Evolutionary conservation across 1,140 invertebrate species (phyloP).

Genomic region (Gryon sp.): DNA sequence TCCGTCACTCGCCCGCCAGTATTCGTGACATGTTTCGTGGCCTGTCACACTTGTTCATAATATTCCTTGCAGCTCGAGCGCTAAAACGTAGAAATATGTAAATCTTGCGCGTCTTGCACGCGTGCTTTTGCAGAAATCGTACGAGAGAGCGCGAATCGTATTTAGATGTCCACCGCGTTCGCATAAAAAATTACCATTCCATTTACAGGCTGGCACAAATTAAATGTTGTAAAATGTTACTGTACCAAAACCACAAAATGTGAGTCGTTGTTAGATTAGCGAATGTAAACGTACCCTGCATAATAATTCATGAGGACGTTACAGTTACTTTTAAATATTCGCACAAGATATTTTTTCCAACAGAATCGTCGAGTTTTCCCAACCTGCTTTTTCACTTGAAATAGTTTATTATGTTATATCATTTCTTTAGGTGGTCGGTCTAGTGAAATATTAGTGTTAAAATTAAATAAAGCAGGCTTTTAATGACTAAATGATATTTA

Average conservation of each 20-base stretch:
- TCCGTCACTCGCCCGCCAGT: constrained; percentile 65
- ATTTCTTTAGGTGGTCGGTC: too few species aligned
- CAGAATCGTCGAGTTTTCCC: constrained; percentile 22
- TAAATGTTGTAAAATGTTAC: constrained; percentile 47
- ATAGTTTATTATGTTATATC: too few species aligned
- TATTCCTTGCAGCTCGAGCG: constrained; percentile 57
- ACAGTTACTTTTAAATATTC: constrained; percentile 22
- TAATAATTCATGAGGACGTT: constrained; percentile 20
- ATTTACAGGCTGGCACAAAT: constrained; percentile 43
- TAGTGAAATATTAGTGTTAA: not conserved
- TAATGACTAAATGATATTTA: too few species aligned
- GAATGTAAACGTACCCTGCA: constrained; percentile 22
- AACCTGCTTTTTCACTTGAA: too few species aligned
- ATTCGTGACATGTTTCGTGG: constrained; percentile 70
- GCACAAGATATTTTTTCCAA: too few species aligned
- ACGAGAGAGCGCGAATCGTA: constrained; percentile 24
- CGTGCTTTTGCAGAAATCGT: constrained; percentile 14
- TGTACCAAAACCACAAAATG: constrained; percentile 23
- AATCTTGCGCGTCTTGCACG: constrained; percentile 36
- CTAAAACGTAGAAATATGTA: constrained; percentile 56
- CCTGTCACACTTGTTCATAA: constrained; percentile 64
- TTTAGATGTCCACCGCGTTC: constrained; percentile 40
- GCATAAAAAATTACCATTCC: constrained; percentile 58
- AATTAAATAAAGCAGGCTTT: too few species aligned
- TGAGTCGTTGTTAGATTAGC: constrained; percentile 41